These are phyloP conservation scores for Lethocerus indicus DNA, from an alignment of 1,140 invertebrate genomes.

Conservation along the genomic window DNA sequence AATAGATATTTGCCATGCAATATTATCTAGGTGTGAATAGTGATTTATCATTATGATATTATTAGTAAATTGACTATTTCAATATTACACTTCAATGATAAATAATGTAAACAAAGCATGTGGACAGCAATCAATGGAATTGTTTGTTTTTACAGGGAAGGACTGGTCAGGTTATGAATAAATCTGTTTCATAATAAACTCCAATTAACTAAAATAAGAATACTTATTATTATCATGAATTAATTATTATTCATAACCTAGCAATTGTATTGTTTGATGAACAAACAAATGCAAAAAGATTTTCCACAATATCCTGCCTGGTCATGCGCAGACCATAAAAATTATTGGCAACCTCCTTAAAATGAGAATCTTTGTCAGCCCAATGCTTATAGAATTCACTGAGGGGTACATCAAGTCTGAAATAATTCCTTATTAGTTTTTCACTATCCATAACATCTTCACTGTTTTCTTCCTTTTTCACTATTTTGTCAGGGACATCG, in stretches of 20 bases:
- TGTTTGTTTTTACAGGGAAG: no score
- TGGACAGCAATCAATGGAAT: no score
- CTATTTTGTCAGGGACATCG: background rate
- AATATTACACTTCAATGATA: no score
- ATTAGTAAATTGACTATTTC: no score
- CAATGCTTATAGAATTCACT: constrained; percentile 52
- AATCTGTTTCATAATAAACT: background rate
- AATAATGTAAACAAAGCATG: no score
- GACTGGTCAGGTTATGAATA: no score
- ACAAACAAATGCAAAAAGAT: constrained; percentile 90
- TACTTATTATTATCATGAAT: no score
- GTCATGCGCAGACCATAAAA: constrained; percentile 77
- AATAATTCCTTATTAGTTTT: constrained; percentile 32
- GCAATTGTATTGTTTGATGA: constrained; percentile 93
- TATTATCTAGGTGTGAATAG: no score
- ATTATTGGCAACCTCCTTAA: constrained; percentile 43
- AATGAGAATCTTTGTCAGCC: constrained; percentile 53
- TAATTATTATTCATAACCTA: no score
- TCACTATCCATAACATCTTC: background rate
- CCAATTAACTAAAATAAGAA: background rate
- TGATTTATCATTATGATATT: no score
- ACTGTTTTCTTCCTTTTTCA: background rate
- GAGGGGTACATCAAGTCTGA: constrained; percentile 52
- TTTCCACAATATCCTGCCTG: constrained; percentile 80
- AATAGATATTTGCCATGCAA: no score